These are phyloP conservation scores for Elachura formosa DNA, from an alignment of 2,113 vertebrate genomes.

Conservation along the genomic window DNA sequence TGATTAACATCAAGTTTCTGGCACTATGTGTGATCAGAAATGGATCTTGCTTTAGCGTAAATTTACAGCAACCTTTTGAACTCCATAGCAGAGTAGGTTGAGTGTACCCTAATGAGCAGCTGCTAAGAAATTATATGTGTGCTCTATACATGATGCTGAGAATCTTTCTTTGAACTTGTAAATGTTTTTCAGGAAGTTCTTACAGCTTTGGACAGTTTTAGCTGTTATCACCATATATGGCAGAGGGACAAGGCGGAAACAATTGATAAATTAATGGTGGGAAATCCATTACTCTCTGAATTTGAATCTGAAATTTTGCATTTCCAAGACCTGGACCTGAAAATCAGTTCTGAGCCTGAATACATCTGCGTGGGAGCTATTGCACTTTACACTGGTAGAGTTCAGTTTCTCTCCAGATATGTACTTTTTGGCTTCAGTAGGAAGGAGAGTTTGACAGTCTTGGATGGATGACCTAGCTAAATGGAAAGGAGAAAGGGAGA, in stretches of 20 bases:
- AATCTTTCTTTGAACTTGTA: background rate
- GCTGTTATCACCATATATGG: slow-evolving; percentile 88
- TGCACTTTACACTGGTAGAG: slow-evolving; percentile 86
- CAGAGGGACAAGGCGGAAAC: slow-evolving; percentile 83
- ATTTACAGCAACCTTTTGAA: background rate
- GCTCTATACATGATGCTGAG: background rate
- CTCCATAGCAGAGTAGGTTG: too few species aligned
- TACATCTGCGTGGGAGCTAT: slow-evolving; percentile 84
- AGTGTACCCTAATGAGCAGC: background rate
- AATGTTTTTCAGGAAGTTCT: slow-evolving; percentile 80
- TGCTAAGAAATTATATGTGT: background rate
- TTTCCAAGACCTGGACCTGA: slow-evolving; percentile 81
- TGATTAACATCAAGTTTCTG: background rate
- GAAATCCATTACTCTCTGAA: slow-evolving; percentile 81
- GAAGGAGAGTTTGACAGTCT: background rate
- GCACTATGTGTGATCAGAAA: background rate
- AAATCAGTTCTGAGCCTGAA: slow-evolving; percentile 87
- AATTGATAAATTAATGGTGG: slow-evolving; percentile 74
- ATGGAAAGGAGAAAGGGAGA: background rate
- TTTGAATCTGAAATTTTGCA: slow-evolving; percentile 90
- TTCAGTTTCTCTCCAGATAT: background rate
- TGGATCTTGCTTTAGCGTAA: background rate
- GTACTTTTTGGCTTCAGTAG: background rate
- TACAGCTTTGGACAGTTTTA: slow-evolving; percentile 78
- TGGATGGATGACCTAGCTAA: background rate